These are phyloP conservation scores for Heliothis peltigera DNA, from an alignment of 2,888 invertebrate genomes.

Conservation along the genomic window DNA sequence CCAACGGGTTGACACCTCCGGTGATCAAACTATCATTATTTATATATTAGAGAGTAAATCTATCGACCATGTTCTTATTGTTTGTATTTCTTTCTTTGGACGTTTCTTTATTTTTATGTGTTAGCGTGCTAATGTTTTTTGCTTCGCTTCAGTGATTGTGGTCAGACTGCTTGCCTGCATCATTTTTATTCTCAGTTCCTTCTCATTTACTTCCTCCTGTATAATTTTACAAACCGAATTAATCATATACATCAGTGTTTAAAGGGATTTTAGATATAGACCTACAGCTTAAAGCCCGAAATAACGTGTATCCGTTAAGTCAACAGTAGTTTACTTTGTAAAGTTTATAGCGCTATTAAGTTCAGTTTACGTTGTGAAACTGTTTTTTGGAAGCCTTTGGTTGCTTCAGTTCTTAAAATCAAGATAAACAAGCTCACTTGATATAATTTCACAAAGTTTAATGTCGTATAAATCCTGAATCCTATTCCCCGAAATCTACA, in stretches of 20 bases:
- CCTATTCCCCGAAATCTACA: not conserved
- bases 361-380: not conserved
- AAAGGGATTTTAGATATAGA: no score
- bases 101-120: conserved; percentile 35
- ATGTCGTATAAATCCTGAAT: not conserved
- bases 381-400: not conserved
- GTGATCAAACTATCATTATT: conserved; percentile 83
- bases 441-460: not conserved
- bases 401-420: not conserved
- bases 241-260: no score
- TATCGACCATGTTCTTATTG: conserved; percentile 40
- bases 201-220: not conserved
- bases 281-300: no score
- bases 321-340: not conserved
- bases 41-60: conserved; percentile 67
- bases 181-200: not conserved
- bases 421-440: not conserved
- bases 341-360: not conserved
- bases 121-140: conserved; percentile 16
- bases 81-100: conserved; percentile 44
- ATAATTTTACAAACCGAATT: no score
- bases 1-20: conserved; percentile 66
- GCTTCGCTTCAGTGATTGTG: not conserved
- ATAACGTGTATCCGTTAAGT: no score
- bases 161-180: not conserved